These are phyloP conservation scores for Manis crassicaudata DNA, from an alignment of 2,797 vertebrate species.

Conservation along the genomic window DNA sequence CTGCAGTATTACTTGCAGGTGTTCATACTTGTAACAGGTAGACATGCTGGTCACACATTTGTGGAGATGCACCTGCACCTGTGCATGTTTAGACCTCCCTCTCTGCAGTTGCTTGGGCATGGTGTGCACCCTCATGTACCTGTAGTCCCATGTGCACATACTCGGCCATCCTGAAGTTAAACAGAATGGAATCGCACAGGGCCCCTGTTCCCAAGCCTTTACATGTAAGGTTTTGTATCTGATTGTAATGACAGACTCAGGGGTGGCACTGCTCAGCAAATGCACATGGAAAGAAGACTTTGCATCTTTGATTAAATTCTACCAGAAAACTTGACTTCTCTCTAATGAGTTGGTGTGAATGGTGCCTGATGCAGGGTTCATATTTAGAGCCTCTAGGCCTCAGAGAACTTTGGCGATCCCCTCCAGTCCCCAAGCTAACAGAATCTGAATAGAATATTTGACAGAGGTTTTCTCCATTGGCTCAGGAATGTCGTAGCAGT, in stretches of 20 bases:
- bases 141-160: fast-evolving
- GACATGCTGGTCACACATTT: background rate
- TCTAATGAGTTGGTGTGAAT: background rate
- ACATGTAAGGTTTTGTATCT: background rate
- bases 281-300: background rate
- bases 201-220: background rate
- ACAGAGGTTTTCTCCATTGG: background rate
- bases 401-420: background rate
- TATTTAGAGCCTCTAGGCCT: background rate
- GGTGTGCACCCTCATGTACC: too few relatives aligned
- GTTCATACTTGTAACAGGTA: background rate
- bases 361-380: background rate
- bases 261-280: background rate
- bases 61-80: background rate
- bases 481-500: background rate
- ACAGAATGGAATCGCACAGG: background rate
- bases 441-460: slow-evolving; percentile 6
- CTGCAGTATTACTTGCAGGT: background rate
- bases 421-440: background rate
- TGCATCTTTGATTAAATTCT: slow-evolving; percentile 12
- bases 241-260: background rate
- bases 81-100: background rate
- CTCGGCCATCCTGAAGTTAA: too few relatives aligned
- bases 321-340: background rate
- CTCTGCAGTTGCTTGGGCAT: background rate